Conservation (phyloP, 2,797 vertebrate species). For the Sarcoramphus papa region DNA sequence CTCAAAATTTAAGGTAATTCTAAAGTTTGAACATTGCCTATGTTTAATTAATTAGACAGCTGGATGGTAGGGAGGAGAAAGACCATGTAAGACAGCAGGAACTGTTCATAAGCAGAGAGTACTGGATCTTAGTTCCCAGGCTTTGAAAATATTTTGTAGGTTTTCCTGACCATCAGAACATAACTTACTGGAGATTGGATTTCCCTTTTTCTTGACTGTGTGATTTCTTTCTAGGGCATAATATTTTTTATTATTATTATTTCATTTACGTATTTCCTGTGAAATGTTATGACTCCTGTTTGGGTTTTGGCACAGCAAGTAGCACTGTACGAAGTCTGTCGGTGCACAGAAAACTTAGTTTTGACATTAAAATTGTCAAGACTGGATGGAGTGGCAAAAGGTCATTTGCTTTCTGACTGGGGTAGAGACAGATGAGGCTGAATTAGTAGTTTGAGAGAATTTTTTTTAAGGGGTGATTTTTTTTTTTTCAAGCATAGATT, state of each 20-base stretch:
- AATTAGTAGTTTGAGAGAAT: neutral
- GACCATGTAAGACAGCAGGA: neutral
- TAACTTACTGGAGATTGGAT: neutral
- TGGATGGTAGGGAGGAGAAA: neutral
- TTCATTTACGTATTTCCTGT: neutral
- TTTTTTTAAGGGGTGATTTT: neutral
- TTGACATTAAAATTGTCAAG: neutral
- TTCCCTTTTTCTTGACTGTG: neutral
- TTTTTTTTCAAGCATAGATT: neutral
- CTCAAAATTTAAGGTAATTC: neutral
- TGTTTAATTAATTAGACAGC: neutral
- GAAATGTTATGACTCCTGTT: neutral
- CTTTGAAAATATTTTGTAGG: neutral
- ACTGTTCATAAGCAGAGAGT: neutral
- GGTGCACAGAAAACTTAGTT: neutral
- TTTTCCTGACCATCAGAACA: neutral
- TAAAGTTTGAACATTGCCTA: neutral
- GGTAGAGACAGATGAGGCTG: neutral
- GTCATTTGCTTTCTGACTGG: neutral
- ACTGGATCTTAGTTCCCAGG: neutral
- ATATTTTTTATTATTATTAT: neutral
- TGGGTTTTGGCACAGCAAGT: neutral
- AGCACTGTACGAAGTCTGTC: fast-evolving
- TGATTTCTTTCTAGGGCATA: neutral
- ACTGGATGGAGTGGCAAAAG: neutral